phyloP scores from a whole-genome alignment of 2,888 invertebrate species.

The Chaitophorus viminalis region DNA sequence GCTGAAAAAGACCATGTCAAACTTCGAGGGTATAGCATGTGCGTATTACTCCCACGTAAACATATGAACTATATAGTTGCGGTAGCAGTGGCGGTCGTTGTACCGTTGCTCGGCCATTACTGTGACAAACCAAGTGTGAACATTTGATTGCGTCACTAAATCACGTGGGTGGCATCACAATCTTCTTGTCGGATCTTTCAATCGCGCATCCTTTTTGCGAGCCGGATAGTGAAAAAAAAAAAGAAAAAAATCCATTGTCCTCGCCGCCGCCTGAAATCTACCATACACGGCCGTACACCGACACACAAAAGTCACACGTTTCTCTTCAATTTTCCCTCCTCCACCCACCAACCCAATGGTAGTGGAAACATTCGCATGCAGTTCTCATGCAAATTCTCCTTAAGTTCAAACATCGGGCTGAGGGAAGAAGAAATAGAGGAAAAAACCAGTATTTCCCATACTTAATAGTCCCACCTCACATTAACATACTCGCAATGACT shows the following conservation, averaged over 20 bases:
- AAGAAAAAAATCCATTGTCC: constrained; percentile 43
- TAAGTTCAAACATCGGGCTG: neutral
- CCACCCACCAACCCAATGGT: neutral
- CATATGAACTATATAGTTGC: neutral
- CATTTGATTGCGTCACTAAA: constrained; percentile 57
- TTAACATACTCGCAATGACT: too few relatives aligned
- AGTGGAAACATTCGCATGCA: neutral
- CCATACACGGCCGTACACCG: neutral
- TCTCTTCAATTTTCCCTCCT: neutral
- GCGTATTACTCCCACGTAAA: too few relatives aligned
- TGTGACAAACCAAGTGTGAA: constrained; percentile 58
- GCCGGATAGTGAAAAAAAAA: neutral
- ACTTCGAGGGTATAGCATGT: too few relatives aligned
- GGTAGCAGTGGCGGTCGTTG: neutral
- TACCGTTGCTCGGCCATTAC: constrained; percentile 32
- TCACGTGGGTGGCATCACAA: constrained; percentile 5
- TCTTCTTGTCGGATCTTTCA: constrained; percentile 32
- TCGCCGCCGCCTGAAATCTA: neutral
- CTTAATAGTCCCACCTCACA: too few relatives aligned
- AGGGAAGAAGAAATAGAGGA: neutral
- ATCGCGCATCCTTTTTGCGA: constrained; percentile 45
- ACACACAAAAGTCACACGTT: constrained; percentile 10
- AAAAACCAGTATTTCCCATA: neutral
- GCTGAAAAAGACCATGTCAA: neutral
- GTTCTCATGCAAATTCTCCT: constrained; percentile 2